phyloP scores from a whole-genome alignment of 2,113 vertebrate species.

The Psettodes erumei region DNA sequence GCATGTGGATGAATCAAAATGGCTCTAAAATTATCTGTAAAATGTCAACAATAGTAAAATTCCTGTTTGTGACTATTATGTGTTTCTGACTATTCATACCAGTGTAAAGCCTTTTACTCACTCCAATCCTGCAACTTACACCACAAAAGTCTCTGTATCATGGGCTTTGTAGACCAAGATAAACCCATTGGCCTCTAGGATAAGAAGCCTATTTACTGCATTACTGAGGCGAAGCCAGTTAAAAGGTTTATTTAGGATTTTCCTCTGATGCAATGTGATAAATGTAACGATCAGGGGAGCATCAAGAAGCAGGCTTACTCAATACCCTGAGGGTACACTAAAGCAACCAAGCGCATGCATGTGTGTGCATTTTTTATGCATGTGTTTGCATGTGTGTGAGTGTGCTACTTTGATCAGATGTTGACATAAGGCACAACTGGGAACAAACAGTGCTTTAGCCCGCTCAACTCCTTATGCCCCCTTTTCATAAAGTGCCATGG shows the following conservation, averaged over 20 bases:
- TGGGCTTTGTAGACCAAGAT: conserved; percentile 52
- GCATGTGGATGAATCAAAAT: neutral
- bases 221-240: conserved; percentile 59
- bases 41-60: neutral
- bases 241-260: conserved; percentile 67
- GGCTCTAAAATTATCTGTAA: neutral
- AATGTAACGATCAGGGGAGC: conserved; percentile 55
- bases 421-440: conserved; percentile 46
- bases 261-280: conserved; percentile 61
- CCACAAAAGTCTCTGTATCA: conserved; percentile 29
- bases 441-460: conserved; percentile 33
- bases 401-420: conserved; percentile 53
- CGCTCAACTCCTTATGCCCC: neutral
- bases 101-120: conserved; percentile 22
- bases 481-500: conserved; percentile 12
- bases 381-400: conserved; percentile 1
- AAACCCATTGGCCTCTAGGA: conserved; percentile 55
- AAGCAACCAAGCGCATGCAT: conserved; percentile 28
- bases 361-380: conserved; percentile 35
- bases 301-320: conserved; percentile 61
- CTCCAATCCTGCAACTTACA: conserved; percentile 3
- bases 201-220: conserved; percentile 61
- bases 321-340: conserved; percentile 33
- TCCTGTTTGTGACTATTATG: neutral
- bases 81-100: conserved; percentile 11